Evolutionary conservation across 2,797 vertebrate species (phyloP), one percentile per base, ranked within the genome.

Genomic region (Odontamblyopus lacepedii): DNA sequence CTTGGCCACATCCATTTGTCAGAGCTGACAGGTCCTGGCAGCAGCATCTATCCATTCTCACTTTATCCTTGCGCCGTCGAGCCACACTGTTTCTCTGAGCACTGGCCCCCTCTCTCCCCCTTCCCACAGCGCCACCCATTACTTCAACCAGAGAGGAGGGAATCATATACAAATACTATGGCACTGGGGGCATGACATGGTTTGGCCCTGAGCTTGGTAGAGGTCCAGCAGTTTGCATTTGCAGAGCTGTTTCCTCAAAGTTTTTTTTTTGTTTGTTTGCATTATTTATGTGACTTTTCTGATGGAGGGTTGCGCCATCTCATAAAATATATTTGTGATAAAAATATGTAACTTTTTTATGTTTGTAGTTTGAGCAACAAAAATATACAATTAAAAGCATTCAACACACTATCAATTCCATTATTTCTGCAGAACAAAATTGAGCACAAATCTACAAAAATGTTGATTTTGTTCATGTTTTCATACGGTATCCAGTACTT

Each of bases 1-100:
- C 87, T 91, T 87, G 76, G 88, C 73, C 79, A 83, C 89, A 86
- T 92, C 85, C 87, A 93, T 94, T 92, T 92, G 89, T 93, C 91
- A 92, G 78, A 19, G 19, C 78, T 91, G 92, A 92, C 90, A 91
- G 89, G 75, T 78, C 81, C 85, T 87, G 87, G 89, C 86, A 90
- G 81, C 75, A 70, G 78, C 83, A 90, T 92, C 87, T 81, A 91
- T 93, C 85, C 88, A 86, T 92, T 84, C 84, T 82, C 79, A 79
- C 85, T 88, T 88, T 86, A 85, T 86, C 82, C 86, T 85, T 78
- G 66, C 80, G 74, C 72, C 35, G 56, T 80, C 85, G 83, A 78
- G 79, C 81, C 87, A 83, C 88, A 78, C 79, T 80, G 81, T 79
- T 82, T 80, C 72, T 68, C 69, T 79, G 72, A 73, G 67, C 35